Conservation (phyloP, 2,888 invertebrate species). For the Nomada ruficornis region DNA sequence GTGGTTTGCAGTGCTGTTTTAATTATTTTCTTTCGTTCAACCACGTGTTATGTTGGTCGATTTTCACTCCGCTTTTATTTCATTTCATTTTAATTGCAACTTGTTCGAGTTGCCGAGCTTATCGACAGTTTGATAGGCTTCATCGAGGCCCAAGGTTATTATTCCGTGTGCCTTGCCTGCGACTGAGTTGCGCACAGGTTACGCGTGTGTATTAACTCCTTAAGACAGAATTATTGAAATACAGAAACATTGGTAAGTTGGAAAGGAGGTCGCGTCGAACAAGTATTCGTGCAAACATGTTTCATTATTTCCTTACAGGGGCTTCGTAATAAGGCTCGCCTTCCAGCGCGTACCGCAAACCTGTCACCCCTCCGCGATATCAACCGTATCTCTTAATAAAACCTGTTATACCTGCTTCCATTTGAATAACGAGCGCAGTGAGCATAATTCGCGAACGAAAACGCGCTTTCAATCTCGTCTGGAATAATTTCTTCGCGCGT, state of each 20-base stretch:
- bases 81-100: background rate
- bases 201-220: no score
- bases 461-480: background rate
- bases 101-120: background rate
- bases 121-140: background rate
- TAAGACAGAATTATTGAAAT: constrained; percentile 13
- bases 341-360: background rate
- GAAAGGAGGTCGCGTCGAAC: constrained; percentile 3
- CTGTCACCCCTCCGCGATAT: background rate
- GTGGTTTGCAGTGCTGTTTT: no score
- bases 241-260: background rate
- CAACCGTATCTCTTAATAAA: constrained; percentile 9
- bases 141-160: constrained; percentile 2
- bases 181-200: no score
- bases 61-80: no score
- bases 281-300: background rate
- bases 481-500: background rate
- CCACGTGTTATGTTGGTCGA: no score
- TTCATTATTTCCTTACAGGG: constrained; percentile 22
- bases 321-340: background rate
- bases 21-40: no score
- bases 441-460: background rate
- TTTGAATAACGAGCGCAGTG: background rate
- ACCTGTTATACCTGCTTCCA: constrained; percentile 10
- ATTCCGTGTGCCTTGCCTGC: background rate